These are phyloP conservation scores for Drosophila kuntzei DNA, from an alignment of 2,888 invertebrate genomes.

Conservation along the genomic window DNA sequence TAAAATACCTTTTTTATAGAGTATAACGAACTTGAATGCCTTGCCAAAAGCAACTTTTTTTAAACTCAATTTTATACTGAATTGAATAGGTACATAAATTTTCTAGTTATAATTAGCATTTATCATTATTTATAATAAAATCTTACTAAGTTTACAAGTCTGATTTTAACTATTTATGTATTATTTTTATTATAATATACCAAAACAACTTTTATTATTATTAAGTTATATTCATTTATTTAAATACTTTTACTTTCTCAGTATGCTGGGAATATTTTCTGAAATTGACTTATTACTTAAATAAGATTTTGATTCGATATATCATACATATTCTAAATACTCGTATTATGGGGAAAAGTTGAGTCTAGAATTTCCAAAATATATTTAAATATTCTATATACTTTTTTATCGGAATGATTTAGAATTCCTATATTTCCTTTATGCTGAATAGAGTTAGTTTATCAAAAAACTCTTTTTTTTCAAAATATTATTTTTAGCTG, in stretches of 20 bases:
- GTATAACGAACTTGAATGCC: not conserved
- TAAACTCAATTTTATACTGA: not conserved
- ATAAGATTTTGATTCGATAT: no score
- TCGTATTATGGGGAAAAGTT: not conserved
- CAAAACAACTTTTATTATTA: not conserved
- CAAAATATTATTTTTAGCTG: no score
- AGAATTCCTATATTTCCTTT: not conserved
- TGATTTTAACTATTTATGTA: not conserved
- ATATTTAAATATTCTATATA: not conserved
- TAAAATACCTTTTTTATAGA: slow-evolving; percentile 9
- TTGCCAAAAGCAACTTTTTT: not conserved
- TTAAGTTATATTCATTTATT: not conserved
- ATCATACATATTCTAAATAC: no score
- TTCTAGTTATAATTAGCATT: no score
- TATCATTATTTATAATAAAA: no score
- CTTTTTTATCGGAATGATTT: not conserved
- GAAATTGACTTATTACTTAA: no score
- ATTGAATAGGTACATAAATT: not conserved
- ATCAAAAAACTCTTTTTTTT: not conserved
- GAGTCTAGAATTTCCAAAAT: not conserved
- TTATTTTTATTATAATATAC: not conserved
- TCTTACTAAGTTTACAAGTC: no score
- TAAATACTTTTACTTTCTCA: no score
- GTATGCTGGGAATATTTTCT: no score
- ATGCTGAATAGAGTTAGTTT: not conserved